phyloP scores from a whole-genome alignment of 92 coral and sea anemone genomes.

The Epizoanthus scotinus region DNA sequence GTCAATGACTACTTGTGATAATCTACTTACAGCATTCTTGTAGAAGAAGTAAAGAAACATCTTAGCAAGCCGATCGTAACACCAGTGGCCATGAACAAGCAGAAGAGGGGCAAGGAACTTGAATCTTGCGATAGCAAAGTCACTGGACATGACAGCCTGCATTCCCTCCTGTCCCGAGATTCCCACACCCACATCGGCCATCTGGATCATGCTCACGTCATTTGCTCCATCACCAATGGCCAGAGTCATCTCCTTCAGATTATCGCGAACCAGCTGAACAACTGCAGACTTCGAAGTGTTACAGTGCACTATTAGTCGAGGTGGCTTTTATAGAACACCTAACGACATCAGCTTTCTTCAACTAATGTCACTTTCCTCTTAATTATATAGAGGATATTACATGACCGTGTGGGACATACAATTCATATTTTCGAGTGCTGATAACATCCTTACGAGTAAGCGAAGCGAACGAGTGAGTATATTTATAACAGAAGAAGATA shows the following conservation, averaged over 20 bases:
- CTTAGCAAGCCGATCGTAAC: conserved; percentile 96
- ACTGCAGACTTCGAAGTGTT: conserved; percentile 73
- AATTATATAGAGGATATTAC: too few species aligned
- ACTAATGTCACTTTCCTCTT: too few species aligned
- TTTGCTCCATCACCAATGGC: conserved; percentile 99
- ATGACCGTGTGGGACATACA: too few species aligned
- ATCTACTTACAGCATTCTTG: conserved; percentile 88
- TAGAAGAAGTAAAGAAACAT: conserved; percentile 96
- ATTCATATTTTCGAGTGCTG: too few species aligned
- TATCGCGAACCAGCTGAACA: conserved; percentile 90
- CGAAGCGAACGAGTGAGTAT: too few species aligned
- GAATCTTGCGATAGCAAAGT: conserved; percentile 98
- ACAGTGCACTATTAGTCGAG: neutral
- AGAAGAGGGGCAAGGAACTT: conserved; percentile 82
- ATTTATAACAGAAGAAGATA: too few species aligned
- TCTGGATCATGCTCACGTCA: conserved; percentile 98
- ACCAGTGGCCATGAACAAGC: conserved; percentile 98
- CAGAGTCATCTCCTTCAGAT: conserved; percentile 92
- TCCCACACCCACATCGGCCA: conserved; percentile 98
- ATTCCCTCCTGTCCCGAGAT: conserved; percentile 99
- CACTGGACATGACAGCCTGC: conserved; percentile 99
- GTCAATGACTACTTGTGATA: neutral
- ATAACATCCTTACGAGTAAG: too few species aligned
- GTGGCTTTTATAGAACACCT: too few species aligned
- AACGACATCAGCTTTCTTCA: too few species aligned